Percentiles rank a stretch among this genome's conserved stretches.
Conservation (phyloP, 2,888 invertebrate genomes). For the Clunio marinus region DNA sequence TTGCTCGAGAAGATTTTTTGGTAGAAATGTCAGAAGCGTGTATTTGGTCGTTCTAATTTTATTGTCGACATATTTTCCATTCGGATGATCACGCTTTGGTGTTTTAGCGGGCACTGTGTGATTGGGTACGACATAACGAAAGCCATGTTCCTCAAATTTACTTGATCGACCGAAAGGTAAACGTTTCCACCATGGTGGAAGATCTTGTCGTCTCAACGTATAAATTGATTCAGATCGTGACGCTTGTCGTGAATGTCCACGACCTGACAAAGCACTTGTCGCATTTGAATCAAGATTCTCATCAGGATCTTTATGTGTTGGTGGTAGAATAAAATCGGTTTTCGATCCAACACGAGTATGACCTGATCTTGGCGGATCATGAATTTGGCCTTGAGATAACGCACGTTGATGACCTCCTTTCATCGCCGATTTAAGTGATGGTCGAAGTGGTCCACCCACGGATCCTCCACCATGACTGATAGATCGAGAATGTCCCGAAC, state of each 20-base stretch:
- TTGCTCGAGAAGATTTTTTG: slow-evolving; percentile 94
- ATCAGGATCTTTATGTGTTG: slow-evolving; percentile 75
- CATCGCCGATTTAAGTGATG: slow-evolving; percentile 69
- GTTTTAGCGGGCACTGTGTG: slow-evolving; percentile 78
- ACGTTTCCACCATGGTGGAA: slow-evolving; percentile 68
- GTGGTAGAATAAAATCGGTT: slow-evolving; percentile 84
- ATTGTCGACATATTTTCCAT: slow-evolving; percentile 76
- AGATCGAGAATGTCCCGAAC: slow-evolving; percentile 67
- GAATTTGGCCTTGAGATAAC: slow-evolving; percentile 81
- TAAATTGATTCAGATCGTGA: slow-evolving; percentile 87
- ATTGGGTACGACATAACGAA: slow-evolving; percentile 76
- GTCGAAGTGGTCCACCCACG: slow-evolving; percentile 52
- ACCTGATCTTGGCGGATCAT: slow-evolving; percentile 59
- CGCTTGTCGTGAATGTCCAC: slow-evolving; percentile 79
- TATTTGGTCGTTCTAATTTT: slow-evolving; percentile 93
- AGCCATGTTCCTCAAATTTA: slow-evolving; percentile 63
- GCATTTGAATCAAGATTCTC: slow-evolving; percentile 58
- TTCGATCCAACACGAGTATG: slow-evolving; percentile 80
- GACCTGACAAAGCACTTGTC: slow-evolving; percentile 54
- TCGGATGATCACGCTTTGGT: slow-evolving; percentile 75
- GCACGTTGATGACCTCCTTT: slow-evolving; percentile 74
- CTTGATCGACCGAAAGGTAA: slow-evolving; percentile 59
- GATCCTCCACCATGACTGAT: slow-evolving; percentile 78
- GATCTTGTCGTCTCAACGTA: slow-evolving; percentile 71
- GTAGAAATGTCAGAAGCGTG: slow-evolving; percentile 86